phyloP scores from a whole-genome alignment of 2,797 vertebrate genomes.

The Megaceryle alcyon region DNA sequence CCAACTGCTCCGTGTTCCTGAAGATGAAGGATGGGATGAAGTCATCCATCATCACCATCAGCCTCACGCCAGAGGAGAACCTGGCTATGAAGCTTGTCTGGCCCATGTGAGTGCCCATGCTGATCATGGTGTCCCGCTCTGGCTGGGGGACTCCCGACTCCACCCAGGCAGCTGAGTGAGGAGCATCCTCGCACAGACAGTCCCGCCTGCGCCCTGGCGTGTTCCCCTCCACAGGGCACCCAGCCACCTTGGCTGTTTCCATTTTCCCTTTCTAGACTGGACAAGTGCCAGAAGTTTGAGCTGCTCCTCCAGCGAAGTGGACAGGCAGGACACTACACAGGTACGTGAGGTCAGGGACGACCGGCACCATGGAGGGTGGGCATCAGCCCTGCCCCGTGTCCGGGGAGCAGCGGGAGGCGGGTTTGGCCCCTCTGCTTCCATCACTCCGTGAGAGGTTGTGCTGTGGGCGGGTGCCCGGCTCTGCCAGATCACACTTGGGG shows the following conservation, averaged over 20 bases:
- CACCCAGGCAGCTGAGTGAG: not conserved
- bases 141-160: not conserved
- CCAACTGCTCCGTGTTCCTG: conserved; percentile 13
- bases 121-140: fast-evolving
- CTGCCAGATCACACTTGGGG: fast-evolving
- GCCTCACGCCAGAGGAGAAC: not conserved
- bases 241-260: not conserved
- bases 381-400: fast-evolving
- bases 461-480: not conserved
- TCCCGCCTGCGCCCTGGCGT: not conserved
- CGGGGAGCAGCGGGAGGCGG: fast-evolving
- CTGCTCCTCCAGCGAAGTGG: not conserved
- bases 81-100: not conserved
- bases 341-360: not conserved
- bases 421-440: not conserved
- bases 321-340: not conserved
- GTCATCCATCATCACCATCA: not conserved
- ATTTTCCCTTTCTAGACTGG: not conserved
- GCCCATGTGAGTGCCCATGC: not conserved
- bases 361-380: not conserved
- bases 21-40: conserved; percentile 31
- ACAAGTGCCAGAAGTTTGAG: conserved; percentile 1
- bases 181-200: not conserved
- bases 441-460: fast-evolving
- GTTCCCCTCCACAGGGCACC: fast-evolving